These are phyloP conservation scores for Zaprionus camerounensis DNA, from an alignment of 1,140 invertebrate genomes.

Conservation along the genomic window DNA sequence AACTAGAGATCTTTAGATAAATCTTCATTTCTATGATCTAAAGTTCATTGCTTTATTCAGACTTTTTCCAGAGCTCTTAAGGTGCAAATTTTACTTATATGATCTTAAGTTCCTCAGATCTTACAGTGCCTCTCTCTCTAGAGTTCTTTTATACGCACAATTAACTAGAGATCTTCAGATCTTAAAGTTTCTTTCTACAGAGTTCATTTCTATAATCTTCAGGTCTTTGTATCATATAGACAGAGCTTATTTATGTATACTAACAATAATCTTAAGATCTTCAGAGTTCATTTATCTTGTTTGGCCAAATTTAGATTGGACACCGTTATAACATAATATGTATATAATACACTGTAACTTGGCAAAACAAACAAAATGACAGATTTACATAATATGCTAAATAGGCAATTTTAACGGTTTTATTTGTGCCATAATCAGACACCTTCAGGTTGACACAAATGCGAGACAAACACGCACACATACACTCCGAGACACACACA, in stretches of 20 bases:
- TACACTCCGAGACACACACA: not conserved
- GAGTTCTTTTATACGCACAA: no score
- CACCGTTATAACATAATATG: slow-evolving; percentile 31
- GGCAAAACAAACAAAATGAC: slow-evolving; percentile 10
- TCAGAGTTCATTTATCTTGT: slow-evolving; percentile 16
- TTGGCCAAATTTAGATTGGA: slow-evolving; percentile 21
- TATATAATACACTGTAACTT: slow-evolving; percentile 2
- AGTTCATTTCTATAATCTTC: no score
- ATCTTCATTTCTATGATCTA: no score
- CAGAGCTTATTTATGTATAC: not conserved
- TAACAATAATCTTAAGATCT: not conserved
- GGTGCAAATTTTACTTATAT: no score
- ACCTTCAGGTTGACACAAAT: slow-evolving; percentile 6
- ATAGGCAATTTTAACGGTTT: slow-evolving; percentile 32
- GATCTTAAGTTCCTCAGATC: no score
- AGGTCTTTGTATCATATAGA: no score
- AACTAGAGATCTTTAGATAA: no score
- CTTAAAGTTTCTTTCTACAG: no score
- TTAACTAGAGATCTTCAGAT: no score
- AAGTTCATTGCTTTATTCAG: no score
- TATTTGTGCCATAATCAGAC: not conserved
- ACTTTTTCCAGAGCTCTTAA: no score
- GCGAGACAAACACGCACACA: slow-evolving; percentile 6
- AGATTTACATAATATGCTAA: slow-evolving; percentile 40
- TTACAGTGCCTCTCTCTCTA: no score